These are phyloP conservation scores for Stenolophus ochropezus DNA, from an alignment of 2,888 invertebrate genomes.

Conservation along the genomic window DNA sequence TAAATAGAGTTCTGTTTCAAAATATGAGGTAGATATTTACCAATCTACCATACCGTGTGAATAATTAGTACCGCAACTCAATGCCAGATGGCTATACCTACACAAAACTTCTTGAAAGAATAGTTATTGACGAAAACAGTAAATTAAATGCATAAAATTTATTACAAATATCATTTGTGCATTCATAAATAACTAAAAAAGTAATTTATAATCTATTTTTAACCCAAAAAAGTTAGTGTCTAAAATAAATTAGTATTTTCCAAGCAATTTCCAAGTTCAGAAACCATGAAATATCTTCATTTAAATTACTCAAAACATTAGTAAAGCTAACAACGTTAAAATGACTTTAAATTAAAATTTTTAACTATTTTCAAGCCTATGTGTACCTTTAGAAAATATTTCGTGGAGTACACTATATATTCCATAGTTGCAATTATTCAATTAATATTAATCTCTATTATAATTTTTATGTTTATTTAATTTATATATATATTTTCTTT, in stretches of 20 bases:
- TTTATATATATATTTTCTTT: too few species aligned
- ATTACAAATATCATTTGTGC: not conserved
- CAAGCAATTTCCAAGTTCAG: constrained; percentile 22
- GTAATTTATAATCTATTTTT: not conserved
- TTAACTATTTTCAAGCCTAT: not conserved
- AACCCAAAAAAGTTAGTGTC: not conserved
- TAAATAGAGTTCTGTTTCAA: not conserved
- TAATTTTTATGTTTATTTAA: too few species aligned
- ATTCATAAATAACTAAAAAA: not conserved
- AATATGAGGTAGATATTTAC: too few species aligned
- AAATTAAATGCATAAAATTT: not conserved
- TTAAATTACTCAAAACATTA: constrained; percentile 28
- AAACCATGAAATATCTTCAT: constrained; percentile 38
- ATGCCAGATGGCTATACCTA: not conserved
- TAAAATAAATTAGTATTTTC: not conserved
- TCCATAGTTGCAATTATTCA: too few species aligned
- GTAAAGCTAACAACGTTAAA: not conserved
- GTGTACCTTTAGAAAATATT: too few species aligned
- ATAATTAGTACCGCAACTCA: not conserved
- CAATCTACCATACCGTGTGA: too few species aligned
- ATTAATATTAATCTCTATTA: too few species aligned
- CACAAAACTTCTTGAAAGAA: not conserved
- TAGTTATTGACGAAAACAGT: not conserved
- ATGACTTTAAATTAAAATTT: not conserved
- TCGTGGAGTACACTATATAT: too few species aligned